phyloP scores from a whole-genome alignment of 2,797 vertebrate species.

The Microchirus variegatus region DNA sequence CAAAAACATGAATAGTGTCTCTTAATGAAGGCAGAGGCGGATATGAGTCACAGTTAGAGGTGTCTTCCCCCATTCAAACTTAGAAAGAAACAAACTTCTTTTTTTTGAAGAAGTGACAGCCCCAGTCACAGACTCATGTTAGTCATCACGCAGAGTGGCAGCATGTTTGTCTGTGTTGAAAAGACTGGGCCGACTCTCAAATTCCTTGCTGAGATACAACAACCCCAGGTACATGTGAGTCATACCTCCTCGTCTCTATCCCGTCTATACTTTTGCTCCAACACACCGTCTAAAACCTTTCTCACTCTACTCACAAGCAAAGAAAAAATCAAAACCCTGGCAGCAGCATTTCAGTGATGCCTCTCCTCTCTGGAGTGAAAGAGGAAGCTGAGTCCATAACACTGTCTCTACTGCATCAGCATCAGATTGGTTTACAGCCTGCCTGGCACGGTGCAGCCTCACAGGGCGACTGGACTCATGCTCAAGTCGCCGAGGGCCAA shows the following conservation, averaged over 20 bases:
- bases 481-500: conserved; percentile 39
- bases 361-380: conserved; percentile 35
- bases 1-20: no score
- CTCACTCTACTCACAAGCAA: conserved; percentile 14
- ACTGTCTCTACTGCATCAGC: conserved; percentile 76
- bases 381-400: conserved; percentile 57
- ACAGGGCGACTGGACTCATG: conserved; percentile 48
- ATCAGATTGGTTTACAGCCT: conserved; percentile 76
- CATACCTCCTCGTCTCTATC: conserved; percentile 20
- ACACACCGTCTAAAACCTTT: conserved; percentile 1
- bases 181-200: background rate
- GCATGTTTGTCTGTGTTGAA: conserved; percentile 24
- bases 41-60: no score
- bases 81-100: no score
- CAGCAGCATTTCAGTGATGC: conserved; percentile 27
- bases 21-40: no score
- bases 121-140: background rate
- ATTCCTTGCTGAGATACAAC: conserved; percentile 25
- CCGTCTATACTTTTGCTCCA: conserved; percentile 12
- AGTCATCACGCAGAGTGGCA: conserved; percentile 14
- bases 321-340: conserved; percentile 23
- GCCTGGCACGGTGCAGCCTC: conserved; percentile 60
- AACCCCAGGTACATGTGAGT: conserved; percentile 33
- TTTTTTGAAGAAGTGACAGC: background rate
- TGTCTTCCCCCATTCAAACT: no score